Percentiles rank a stretch among this genome's conserved stretches.
phyloP scores from a whole-genome alignment of 1,140 invertebrate species.

The Phortica variegata region DNA sequence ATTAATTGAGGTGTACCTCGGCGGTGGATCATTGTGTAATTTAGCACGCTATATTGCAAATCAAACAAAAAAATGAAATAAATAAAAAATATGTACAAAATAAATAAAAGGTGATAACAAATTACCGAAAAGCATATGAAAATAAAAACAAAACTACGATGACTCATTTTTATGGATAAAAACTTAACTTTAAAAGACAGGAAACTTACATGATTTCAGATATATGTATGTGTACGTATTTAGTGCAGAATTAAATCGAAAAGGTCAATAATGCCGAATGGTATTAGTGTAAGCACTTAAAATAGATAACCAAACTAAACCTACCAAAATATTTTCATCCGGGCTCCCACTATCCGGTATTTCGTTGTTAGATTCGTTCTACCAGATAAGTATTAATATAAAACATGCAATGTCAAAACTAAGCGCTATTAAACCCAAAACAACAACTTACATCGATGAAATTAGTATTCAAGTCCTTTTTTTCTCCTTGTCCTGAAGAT shows the following conservation, averaged over 20 bases:
- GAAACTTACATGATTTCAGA: no score
- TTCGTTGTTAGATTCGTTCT: conserved; percentile 29
- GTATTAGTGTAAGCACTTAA: no score
- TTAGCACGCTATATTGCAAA: conserved; percentile 45
- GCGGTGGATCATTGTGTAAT: conserved; percentile 48
- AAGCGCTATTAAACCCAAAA: conserved; percentile 7
- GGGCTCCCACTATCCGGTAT: conserved; percentile 58
- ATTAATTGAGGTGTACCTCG: conserved; percentile 53
- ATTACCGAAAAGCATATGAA: conserved; percentile 1
- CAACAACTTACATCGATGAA: conserved; percentile 60
- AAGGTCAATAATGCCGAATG: no score
- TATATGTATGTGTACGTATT: no score
- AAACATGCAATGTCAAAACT: conserved; percentile 29
- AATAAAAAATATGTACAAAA: conserved; percentile 1
- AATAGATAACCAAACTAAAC: conserved; percentile 29
- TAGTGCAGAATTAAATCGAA: no score
- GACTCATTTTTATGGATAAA: no score
- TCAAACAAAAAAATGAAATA: conserved; percentile 25
- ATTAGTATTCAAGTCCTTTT: conserved; percentile 64
- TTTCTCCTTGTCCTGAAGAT: conserved; percentile 47
- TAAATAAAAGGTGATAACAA: no score
- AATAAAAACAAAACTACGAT: no score
- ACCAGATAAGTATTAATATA: conserved; percentile 18
- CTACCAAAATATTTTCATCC: conserved; percentile 61
- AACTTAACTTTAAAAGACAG: no score